Conservation (phyloP, 2,797 vertebrate species). For the Dendrocincla tyrannina region DNA sequence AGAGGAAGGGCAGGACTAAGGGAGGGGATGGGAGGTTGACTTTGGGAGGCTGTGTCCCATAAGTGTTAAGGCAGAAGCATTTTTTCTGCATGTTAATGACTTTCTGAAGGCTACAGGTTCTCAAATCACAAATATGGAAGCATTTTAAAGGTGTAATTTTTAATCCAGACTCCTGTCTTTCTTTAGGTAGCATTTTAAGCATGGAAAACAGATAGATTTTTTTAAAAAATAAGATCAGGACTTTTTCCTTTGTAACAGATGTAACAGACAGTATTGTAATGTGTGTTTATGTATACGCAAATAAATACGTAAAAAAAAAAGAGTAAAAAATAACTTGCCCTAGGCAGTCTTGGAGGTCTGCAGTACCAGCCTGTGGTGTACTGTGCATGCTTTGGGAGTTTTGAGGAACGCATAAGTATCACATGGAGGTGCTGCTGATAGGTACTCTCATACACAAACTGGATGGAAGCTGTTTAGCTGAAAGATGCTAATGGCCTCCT, state of each 20-base stretch:
- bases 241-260: background rate
- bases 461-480: constrained; percentile 39
- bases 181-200: rapidly evolving
- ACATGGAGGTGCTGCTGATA: background rate
- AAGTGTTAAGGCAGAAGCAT: background rate
- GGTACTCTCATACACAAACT: background rate
- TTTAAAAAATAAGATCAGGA: background rate
- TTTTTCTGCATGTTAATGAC: background rate
- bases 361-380: background rate
- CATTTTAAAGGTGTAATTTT: background rate
- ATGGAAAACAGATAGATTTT: background rate
- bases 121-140: background rate
- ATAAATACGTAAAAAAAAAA: background rate
- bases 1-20: background rate
- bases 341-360: background rate
- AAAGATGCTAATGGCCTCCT: constrained; percentile 50
- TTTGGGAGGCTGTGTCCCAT: background rate
- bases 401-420: background rate
- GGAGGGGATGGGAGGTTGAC: background rate
- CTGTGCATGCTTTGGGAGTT: background rate
- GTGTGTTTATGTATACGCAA: background rate
- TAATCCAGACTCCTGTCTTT: background rate
- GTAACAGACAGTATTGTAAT: background rate
- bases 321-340: background rate
- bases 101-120: background rate